These are phyloP conservation scores for Psilopogon haemacephalus DNA, from an alignment of 2,113 vertebrate genomes.

Conservation along the genomic window DNA sequence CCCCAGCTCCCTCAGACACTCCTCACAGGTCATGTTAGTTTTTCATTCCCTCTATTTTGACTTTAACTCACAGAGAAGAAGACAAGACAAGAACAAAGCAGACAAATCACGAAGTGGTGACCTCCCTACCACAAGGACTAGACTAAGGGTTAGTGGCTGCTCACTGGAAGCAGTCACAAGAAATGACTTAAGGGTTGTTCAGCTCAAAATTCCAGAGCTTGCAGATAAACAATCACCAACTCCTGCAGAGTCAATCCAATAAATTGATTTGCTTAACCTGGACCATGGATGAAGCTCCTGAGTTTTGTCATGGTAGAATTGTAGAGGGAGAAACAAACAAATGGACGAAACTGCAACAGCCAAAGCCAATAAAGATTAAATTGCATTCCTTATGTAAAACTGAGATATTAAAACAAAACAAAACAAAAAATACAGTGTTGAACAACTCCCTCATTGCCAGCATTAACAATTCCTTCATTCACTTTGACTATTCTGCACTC, in stretches of 20 bases:
- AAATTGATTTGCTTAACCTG: not conserved
- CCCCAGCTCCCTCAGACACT: too few species aligned
- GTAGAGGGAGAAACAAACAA: not conserved
- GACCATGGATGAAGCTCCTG: not conserved
- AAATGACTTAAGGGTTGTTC: not conserved
- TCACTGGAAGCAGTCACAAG: not conserved
- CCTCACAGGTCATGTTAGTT: too few species aligned
- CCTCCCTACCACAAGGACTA: not conserved
- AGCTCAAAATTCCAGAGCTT: not conserved
- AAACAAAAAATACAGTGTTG: not conserved
- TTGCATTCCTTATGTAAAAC: not conserved
- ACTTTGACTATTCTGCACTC: too few species aligned
- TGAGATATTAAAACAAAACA: not conserved
- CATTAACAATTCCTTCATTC: not conserved
- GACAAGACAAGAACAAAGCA: not conserved
- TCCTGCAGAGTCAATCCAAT: not conserved
- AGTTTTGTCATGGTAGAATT: not conserved
- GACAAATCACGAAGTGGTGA: not conserved
- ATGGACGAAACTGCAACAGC: too few species aligned
- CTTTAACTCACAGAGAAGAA: not conserved
- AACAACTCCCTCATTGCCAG: not conserved
- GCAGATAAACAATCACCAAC: not conserved
- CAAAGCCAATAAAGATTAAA: not conserved
- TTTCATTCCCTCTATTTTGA: not conserved
- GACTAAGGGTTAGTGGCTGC: not conserved